These are phyloP conservation scores for Tadarida brasiliensis DNA, from an alignment of 2,797 vertebrate species.

Conservation along the genomic window DNA sequence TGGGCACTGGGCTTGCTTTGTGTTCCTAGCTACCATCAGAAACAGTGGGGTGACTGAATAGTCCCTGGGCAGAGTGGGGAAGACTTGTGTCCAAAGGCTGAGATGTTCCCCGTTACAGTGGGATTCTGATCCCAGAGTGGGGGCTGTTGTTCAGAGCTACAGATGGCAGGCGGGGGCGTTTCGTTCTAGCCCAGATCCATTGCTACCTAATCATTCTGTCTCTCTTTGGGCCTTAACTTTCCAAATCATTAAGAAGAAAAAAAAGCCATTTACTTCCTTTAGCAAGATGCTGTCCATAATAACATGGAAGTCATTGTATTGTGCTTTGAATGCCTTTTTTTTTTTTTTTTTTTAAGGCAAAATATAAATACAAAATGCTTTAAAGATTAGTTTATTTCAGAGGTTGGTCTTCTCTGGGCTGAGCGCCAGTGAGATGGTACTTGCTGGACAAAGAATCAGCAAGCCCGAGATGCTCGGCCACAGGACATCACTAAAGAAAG, in stretches of 20 bases:
- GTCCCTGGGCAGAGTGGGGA: background rate
- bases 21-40: slow-evolving; percentile 51
- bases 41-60: background rate
- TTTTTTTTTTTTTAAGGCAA: too few relatives aligned
- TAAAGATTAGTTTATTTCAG: background rate
- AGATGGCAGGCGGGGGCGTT: background rate
- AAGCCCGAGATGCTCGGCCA: background rate
- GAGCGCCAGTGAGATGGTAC: background rate
- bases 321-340: background rate
- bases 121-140: background rate
- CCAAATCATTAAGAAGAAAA: background rate
- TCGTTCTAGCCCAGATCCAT: background rate
- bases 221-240: background rate
- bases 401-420: background rate
- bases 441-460: background rate
- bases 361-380: slow-evolving; percentile 49
- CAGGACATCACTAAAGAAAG: background rate
- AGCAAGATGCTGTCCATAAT: background rate
- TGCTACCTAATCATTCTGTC: background rate
- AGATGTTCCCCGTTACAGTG: slow-evolving; percentile 14
- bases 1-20: slow-evolving; percentile 55
- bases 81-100: background rate
- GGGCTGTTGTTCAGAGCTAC: background rate
- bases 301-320: background rate
- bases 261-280: background rate